These are phyloP conservation scores for Nesospiza acunhae DNA, from an alignment of 2,113 vertebrate genomes.

Conservation along the genomic window DNA sequence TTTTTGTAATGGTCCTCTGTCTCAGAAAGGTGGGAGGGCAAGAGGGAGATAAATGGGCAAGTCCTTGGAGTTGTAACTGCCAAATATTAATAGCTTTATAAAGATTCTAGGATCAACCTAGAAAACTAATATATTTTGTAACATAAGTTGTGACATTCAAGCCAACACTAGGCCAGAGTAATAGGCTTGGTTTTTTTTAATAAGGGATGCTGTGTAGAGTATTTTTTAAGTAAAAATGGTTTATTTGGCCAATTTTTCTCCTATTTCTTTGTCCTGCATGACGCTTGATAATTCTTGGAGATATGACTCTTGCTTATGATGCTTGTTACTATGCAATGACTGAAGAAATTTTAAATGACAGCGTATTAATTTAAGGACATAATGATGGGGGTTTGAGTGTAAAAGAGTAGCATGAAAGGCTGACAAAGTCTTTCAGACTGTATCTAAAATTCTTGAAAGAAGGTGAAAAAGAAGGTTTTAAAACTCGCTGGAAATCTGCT, in stretches of 20 bases:
- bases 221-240: neutral
- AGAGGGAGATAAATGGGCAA: slow-evolving; percentile 6
- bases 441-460: neutral
- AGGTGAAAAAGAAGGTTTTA: neutral
- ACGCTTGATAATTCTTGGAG: neutral
- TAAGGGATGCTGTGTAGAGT: neutral
- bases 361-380: neutral
- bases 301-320: neutral
- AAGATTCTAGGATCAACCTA: neutral
- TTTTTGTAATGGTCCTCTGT: neutral
- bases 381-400: fast-evolving
- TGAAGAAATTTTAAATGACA: neutral
- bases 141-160: neutral
- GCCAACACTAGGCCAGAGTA: neutral
- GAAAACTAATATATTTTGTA: neutral
- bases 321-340: neutral
- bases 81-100: neutral
- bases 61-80: slow-evolving; percentile 8
- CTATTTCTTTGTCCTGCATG: neutral
- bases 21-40: slow-evolving; percentile 22
- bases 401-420: neutral
- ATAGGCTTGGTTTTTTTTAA: neutral
- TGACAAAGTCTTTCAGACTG: neutral
- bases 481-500: neutral
- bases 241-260: neutral